phyloP scores from a whole-genome alignment of 2,113 vertebrate genomes.

The Tetrao urogallus region DNA sequence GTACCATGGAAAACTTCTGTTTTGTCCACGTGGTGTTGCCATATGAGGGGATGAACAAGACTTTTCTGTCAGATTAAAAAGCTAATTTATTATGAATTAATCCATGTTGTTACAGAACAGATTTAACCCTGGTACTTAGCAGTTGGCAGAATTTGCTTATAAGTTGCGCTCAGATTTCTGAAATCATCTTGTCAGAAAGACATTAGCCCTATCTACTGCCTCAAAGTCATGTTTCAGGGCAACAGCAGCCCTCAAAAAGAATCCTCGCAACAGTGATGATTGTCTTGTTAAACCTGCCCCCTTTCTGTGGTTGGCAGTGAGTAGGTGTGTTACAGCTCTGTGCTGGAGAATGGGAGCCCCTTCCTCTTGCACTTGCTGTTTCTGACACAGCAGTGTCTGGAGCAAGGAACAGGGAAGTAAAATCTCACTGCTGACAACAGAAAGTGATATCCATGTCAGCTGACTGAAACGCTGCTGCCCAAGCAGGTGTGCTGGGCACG shows the following conservation, averaged over 20 bases:
- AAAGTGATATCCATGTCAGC: background rate
- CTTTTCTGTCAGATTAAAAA: background rate
- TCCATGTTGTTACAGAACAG: rapidly evolving
- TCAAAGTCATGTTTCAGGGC: rapidly evolving
- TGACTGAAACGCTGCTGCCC: background rate
- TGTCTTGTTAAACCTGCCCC: background rate
- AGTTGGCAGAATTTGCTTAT: background rate
- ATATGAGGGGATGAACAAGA: background rate
- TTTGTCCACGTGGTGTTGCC: background rate
- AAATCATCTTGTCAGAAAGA: background rate
- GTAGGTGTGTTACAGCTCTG: background rate
- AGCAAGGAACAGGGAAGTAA: background rate
- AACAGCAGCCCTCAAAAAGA: background rate
- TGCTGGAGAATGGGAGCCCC: background rate
- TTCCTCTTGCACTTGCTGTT: background rate
- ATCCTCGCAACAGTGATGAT: rapidly evolving
- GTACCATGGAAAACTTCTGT: background rate
- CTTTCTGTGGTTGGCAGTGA: rapidly evolving
- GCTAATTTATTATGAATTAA: background rate
- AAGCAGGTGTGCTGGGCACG: background rate
- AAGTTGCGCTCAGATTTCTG: background rate
- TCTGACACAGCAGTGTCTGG: background rate
- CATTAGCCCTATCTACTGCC: background rate
- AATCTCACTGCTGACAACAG: background rate
- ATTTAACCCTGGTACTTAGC: background rate